A percentile compares a stretch with the other conserved stretches of the same genome.
These are phyloP conservation scores for Clarias laeviceps DNA, from an alignment of 2,797 vertebrate genomes.

Conservation along the genomic window DNA sequence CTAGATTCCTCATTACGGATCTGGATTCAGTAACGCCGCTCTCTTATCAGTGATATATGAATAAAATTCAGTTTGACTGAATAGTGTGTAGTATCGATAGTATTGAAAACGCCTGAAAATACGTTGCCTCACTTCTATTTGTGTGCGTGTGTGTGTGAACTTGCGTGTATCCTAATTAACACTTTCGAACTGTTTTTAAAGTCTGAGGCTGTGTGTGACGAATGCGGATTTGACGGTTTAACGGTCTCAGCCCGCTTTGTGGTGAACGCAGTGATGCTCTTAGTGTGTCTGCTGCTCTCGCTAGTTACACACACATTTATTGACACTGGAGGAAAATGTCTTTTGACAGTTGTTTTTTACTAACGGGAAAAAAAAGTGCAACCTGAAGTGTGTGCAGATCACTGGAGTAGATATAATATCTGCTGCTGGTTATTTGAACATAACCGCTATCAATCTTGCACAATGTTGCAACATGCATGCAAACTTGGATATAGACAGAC, in stretches of 20 bases:
- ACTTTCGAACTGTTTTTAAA: background rate
- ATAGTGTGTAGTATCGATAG: too few species aligned
- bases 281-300: background rate
- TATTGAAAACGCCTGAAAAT: background rate
- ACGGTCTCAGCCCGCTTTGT: background rate
- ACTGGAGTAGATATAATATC: background rate
- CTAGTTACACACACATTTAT: background rate
- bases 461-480: conserved; percentile 22
- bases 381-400: conserved; percentile 5
- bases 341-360: conserved; percentile 4
- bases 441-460: conserved; percentile 8
- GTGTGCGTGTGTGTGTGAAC: background rate
- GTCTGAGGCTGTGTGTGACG: background rate
- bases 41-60: background rate
- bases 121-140: background rate
- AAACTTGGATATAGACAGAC: background rate
- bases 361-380: background rate
- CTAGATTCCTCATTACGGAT: background rate
- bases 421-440: conserved; percentile 9
- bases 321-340: background rate
- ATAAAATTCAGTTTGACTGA: background rate
- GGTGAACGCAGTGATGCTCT: background rate
- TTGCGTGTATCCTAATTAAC: background rate
- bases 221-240: background rate
- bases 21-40: background rate